Evolutionary conservation across 2,888 invertebrate genomes (phyloP).

Genomic region (Polydrusus cervinus): DNA sequence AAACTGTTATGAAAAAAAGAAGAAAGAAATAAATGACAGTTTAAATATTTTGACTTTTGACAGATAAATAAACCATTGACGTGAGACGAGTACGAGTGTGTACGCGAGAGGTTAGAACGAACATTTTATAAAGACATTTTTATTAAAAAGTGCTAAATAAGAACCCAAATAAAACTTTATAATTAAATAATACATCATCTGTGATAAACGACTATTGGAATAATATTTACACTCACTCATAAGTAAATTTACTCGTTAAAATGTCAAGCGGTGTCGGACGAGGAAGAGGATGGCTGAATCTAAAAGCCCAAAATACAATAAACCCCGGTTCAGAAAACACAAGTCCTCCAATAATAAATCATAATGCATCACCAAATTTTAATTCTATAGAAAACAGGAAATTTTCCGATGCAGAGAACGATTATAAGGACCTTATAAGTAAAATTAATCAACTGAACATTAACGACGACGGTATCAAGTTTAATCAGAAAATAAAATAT

Average conservation of each 20-base stretch:
- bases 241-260: slow-evolving; percentile 9
- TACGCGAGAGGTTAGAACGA: slow-evolving; percentile 17
- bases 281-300: slow-evolving; percentile 62
- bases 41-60: slow-evolving; percentile 9
- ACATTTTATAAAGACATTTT: background rate
- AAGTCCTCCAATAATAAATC: slow-evolving; percentile 31
- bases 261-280: slow-evolving; percentile 57
- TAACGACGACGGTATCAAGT: slow-evolving; percentile 68
- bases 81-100: too few species aligned
- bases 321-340: slow-evolving; percentile 40
- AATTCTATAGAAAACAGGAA: slow-evolving; percentile 32
- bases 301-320: slow-evolving; percentile 54
- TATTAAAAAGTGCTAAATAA: slow-evolving; percentile 7
- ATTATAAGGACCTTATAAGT: slow-evolving; percentile 60
- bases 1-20: background rate
- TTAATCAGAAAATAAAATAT: slow-evolving; percentile 68
- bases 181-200: slow-evolving; percentile 5
- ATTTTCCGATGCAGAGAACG: slow-evolving; percentile 52
- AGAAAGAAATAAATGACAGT: slow-evolving; percentile 2
- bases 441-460: slow-evolving; percentile 64
- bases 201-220: slow-evolving; percentile 8
- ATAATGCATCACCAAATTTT: slow-evolving; percentile 16
- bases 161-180: background rate
- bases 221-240: slow-evolving; percentile 2
- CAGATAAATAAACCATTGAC: slow-evolving; percentile 19